Conservation (phyloP, 1,140 invertebrate species). For the Adelges cooleyi region DNA sequence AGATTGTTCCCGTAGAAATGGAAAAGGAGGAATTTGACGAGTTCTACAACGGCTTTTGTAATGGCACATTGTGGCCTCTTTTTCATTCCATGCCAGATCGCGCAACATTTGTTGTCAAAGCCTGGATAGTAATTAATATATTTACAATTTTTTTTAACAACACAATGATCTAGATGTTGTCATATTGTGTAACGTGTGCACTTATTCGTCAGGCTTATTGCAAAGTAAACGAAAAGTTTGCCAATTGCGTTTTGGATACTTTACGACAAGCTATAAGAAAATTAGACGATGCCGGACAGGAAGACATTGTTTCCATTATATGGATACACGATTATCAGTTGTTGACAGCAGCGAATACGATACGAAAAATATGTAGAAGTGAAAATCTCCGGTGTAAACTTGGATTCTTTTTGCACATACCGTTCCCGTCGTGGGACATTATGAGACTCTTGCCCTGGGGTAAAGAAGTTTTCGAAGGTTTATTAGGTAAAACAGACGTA, state of each 20-base stretch:
- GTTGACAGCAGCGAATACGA: slow-evolving; percentile 76
- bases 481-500: slow-evolving; percentile 48
- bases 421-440: slow-evolving; percentile 84
- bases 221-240: slow-evolving; percentile 69
- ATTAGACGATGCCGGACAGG: slow-evolving; percentile 41
- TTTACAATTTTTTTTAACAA: background rate
- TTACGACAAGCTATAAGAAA: slow-evolving; percentile 52
- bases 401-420: slow-evolving; percentile 83
- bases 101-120: slow-evolving; percentile 61
- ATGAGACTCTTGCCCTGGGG: slow-evolving; percentile 79
- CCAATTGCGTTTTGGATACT: slow-evolving; percentile 66
- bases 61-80: no score
- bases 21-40: no score
- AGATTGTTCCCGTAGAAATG: slow-evolving; percentile 69
- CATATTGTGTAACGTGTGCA: no score
- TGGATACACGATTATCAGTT: slow-evolving; percentile 89
- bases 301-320: slow-evolving; percentile 55
- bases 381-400: slow-evolving; percentile 51
- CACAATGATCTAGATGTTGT: no score
- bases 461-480: slow-evolving; percentile 77
- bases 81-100: slow-evolving; percentile 74
- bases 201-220: slow-evolving; percentile 50
- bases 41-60: no score
- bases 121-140: slow-evolving; percentile 50
- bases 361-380: slow-evolving; percentile 44